Base-by-base conservation (phyloP, 2,888 invertebrate genomes). In the Orchesellides sinensis region DNA sequence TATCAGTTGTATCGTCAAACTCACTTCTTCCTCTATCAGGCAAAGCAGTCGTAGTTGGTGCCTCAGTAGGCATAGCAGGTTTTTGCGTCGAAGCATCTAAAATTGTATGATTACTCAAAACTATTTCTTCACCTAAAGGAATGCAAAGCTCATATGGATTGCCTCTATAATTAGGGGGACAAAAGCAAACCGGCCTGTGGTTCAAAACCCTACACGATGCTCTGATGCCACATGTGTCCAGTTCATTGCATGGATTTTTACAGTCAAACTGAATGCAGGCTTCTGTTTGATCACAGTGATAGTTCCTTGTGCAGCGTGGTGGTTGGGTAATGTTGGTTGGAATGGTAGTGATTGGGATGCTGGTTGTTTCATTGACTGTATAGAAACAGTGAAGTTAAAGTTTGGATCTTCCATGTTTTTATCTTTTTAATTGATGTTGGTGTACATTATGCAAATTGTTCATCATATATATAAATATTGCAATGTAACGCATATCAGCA, bases 251-350 rank as follows among this genome's bases (percentile, higher is more conserved):
- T 0, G 95, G 94, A 88, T 94, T 92, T 1, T 95, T 93, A 87
- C 96, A 92, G 89, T 96, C 96, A 19, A 96, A 91, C 83, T 96
- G 92, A 89, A 96, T 95, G 90, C 96, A 97, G 52, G 95, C 93
- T 90, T 96, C 96, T 86, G 94, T 93, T 89, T 95, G 94, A 52
- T 94, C 95, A 88, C 96, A 97, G 89, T 97, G 96, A 89, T 96
- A 96, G 89, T 96, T 96, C 85, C 87, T 75, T 61, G 86, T 84
- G 83, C 87, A 87, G 40, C 80, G 81, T 83, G 85, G 85, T 68
- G 84, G 61, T 81, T 83, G 72, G 61, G 75, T 83, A 82, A 80
- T 85, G 70, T 61, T 86, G 83, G 75, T 83, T 83, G 81, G 69
- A 66, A 65, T 77, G 77, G 83, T 70, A 65, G 77, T 83, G 72